phyloP scores from a whole-genome alignment of 2,888 invertebrate species.

The Eucriotettix oculatus region DNA sequence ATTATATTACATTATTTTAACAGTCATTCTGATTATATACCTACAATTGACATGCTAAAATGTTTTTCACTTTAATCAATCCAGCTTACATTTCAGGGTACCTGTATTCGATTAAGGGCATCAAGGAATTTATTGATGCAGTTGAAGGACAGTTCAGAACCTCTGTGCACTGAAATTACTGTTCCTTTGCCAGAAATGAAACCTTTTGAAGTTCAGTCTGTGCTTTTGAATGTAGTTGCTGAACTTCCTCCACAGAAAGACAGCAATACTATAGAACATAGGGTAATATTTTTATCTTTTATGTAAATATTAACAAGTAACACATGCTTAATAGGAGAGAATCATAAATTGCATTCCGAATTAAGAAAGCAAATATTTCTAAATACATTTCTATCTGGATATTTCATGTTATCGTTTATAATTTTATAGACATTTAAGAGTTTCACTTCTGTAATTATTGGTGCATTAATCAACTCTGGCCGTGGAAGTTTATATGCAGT shows the following conservation, averaged over 20 bases:
- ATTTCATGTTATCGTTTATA: background rate
- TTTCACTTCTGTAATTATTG: too few relatives aligned
- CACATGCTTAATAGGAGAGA: too few relatives aligned
- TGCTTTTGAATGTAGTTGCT: constrained; percentile 50
- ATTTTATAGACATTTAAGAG: background rate
- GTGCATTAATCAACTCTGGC: too few relatives aligned
- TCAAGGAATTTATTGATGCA: constrained; percentile 50
- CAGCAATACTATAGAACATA: constrained; percentile 54
- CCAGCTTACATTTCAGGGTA: constrained; percentile 34
- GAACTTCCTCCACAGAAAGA: constrained; percentile 55
- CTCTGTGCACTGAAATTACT: constrained; percentile 34
- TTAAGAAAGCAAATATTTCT: background rate
- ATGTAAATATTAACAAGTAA: too few relatives aligned
- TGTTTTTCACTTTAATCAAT: too few relatives aligned
- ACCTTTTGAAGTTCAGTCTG: constrained; percentile 46
- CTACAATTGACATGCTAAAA: too few relatives aligned
- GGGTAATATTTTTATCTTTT: constrained; percentile 27
- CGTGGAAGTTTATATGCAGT: too few relatives aligned
- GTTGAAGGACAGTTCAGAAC: constrained; percentile 21
- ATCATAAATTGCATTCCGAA: too few relatives aligned
- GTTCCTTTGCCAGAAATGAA: constrained; percentile 38
- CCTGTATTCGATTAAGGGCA: constrained; percentile 42
- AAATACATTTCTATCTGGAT: background rate
- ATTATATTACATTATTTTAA: too few relatives aligned
- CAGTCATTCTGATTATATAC: too few relatives aligned